Percentiles rank a stretch among this genome's conserved stretches.
phyloP scores from a whole-genome alignment of 2,888 invertebrate genomes.

The Trileptium ribeirensis region DNA sequence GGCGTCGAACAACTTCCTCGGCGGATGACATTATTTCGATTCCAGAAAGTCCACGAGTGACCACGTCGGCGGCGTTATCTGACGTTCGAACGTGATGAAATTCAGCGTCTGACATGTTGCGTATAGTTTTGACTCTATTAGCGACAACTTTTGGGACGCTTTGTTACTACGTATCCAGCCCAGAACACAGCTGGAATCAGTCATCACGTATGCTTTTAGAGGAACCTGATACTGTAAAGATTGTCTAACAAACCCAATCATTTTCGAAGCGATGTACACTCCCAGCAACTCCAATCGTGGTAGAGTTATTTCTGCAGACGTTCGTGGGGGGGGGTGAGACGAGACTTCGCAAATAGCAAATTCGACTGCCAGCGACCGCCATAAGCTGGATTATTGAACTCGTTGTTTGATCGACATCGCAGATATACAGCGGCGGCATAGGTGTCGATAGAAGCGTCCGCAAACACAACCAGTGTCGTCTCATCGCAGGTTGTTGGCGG shows the following conservation, averaged over 20 bases:
- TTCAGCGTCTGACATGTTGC: constrained; percentile 3
- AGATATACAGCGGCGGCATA: too few species aligned
- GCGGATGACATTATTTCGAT: constrained; percentile 20
- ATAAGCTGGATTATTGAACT: too few species aligned
- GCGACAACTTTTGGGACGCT: constrained; percentile 31
- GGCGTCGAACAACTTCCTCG: too few species aligned
- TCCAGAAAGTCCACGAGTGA: constrained; percentile 35
- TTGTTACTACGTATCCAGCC: constrained; percentile 32
- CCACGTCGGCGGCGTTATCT: constrained; percentile 43
- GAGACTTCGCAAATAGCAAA: constrained; percentile 30
- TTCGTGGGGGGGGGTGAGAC: constrained; percentile 38
- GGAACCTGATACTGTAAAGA: constrained; percentile 33
- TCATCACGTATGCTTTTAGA: constrained; percentile 27
- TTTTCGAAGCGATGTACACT: constrained; percentile 8
- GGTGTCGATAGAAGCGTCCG: too few species aligned
- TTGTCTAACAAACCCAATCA: constrained; percentile 23
- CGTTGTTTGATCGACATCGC: too few species aligned
- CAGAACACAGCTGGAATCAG: constrained; percentile 34
- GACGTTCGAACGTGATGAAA: constrained; percentile 39
- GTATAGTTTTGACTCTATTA: constrained; percentile 39
- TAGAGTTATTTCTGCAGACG: constrained; percentile 31
- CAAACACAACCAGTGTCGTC: too few species aligned
- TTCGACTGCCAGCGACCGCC: too few species aligned
- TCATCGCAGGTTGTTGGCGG: too few species aligned
- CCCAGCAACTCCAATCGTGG: constrained; percentile 28